A percentile compares a stretch with the other conserved stretches of the same genome.
Conservation (phyloP, 2,113 vertebrate genomes). For the Ptychochromis oligacanthus region DNA sequence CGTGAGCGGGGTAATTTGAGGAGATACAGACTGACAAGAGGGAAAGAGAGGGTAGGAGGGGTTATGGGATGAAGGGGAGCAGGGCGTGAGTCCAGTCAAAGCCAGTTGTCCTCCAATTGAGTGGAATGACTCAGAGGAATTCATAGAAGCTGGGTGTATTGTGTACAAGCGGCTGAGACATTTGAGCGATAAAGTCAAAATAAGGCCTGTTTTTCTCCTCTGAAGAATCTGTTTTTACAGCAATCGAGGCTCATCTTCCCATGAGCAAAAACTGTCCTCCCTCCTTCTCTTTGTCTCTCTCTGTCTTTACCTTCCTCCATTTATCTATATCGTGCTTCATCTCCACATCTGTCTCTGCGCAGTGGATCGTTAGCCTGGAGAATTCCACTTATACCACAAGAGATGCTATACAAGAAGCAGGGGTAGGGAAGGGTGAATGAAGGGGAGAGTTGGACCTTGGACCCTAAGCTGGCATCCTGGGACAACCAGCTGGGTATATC, state of each 20-base stretch:
- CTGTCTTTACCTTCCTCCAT: neutral
- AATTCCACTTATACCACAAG: slow-evolving; percentile 1
- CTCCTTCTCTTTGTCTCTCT: slow-evolving; percentile 8
- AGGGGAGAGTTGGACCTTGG: neutral
- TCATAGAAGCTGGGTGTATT: slow-evolving; percentile 60
- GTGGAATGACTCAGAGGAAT: slow-evolving; percentile 74
- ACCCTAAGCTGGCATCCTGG: slow-evolving; percentile 38
- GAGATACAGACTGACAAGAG: slow-evolving; percentile 70
- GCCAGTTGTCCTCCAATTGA: slow-evolving; percentile 74
- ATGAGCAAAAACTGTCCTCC: slow-evolving; percentile 51
- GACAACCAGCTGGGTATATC: slow-evolving; percentile 54
- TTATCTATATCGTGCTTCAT: neutral
- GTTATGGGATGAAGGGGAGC: slow-evolving; percentile 37
- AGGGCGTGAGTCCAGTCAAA: slow-evolving; percentile 59
- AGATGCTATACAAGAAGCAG: neutral
- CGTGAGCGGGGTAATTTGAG: slow-evolving; percentile 50
- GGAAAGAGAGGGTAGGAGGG: slow-evolving; percentile 38
- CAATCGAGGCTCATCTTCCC: slow-evolving; percentile 46
- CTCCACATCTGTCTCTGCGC: neutral
- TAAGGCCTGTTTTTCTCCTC: slow-evolving; percentile 34
- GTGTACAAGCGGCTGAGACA: slow-evolving; percentile 46
- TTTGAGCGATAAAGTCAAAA: slow-evolving; percentile 52
- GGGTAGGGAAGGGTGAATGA: neutral
- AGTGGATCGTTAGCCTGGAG: slow-evolving; percentile 46
- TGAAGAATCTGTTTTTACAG: slow-evolving; percentile 54